Conservation (phyloP, 2,888 invertebrate genomes). For the Poecilobothrus nobilitatus region DNA sequence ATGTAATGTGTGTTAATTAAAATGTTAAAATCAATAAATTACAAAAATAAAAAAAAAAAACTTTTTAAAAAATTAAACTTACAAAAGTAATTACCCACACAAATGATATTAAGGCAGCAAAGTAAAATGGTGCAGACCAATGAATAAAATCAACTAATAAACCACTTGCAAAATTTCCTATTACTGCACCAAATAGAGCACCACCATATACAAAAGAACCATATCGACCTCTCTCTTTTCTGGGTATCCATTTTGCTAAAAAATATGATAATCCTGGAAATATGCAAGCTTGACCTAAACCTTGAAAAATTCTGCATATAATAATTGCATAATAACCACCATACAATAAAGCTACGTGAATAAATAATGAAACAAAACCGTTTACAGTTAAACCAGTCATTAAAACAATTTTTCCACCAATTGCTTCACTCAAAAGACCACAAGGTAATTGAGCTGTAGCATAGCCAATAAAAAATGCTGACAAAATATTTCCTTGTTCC, state of each 20-base stretch:
- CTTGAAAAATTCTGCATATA: conserved; percentile 60
- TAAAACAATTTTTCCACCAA: conserved; percentile 73
- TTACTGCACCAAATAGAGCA: conserved; percentile 52
- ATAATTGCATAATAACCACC: conserved; percentile 58
- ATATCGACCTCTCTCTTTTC: conserved; percentile 61
- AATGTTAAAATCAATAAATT: no score
- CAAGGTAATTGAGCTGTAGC: conserved; percentile 70
- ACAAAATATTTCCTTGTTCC: conserved; percentile 62
- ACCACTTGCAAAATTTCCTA: conserved; percentile 56
- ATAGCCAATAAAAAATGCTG: conserved; percentile 76
- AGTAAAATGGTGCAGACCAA: conserved; percentile 66
- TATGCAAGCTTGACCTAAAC: conserved; percentile 73
- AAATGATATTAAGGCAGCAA: conserved; percentile 59
- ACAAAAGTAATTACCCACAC: conserved; percentile 60
- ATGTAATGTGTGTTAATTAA: no score
- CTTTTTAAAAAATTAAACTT: conserved; percentile 28
- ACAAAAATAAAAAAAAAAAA: no score
- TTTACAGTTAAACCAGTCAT: conserved; percentile 68
- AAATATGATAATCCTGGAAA: conserved; percentile 72
- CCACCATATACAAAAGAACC: conserved; percentile 70
- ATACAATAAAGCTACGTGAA: conserved; percentile 56
- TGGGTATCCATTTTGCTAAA: conserved; percentile 68
- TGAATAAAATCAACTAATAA: conserved; percentile 53
- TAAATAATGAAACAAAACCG: conserved; percentile 66
- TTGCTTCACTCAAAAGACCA: conserved; percentile 64